Evolutionary conservation across 2,888 invertebrate species (phyloP).

Genomic region (Spodoptera littoralis): DNA sequence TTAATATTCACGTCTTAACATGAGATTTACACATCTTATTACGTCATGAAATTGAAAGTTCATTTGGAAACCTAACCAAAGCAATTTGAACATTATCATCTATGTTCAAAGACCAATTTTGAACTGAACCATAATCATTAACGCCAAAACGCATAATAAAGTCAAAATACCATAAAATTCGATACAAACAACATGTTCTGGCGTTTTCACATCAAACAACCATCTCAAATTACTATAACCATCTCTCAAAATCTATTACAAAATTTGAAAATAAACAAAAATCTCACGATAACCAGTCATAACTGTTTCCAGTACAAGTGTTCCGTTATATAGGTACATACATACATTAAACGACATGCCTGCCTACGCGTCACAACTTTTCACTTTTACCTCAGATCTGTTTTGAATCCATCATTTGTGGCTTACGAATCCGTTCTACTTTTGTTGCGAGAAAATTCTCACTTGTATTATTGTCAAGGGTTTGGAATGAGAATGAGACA

Average conservation of each 20-base stretch:
- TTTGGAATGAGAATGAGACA: no score
- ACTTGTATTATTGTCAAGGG: conserved; percentile 9
- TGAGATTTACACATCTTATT: conserved; percentile 5
- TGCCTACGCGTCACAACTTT: conserved; percentile 38
- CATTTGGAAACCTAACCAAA: no score
- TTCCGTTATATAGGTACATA: conserved; percentile 23
- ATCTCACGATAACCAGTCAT: conserved; percentile 13
- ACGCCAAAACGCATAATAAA: no score
- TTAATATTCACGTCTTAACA: conserved; percentile 30
- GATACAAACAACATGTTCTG: no score
- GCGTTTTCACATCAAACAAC: no score
- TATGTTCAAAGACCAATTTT: no score
- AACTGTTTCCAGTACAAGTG: conserved; percentile 30
- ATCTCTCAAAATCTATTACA: neutral
- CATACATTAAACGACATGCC: conserved; percentile 40
- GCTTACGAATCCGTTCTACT: conserved; percentile 32
- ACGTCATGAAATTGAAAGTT: conserved; percentile 8
- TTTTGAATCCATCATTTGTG: conserved; percentile 44
- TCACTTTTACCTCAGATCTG: conserved; percentile 54
- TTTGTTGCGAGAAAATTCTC: conserved; percentile 28
- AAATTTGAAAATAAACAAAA: conserved; percentile 11
- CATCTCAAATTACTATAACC: neutral
- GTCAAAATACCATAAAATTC: no score
- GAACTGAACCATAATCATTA: no score
- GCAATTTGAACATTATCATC: no score